These are phyloP conservation scores for Xyrichtys novacula DNA, from an alignment of 2,797 vertebrate genomes.

Conservation along the genomic window DNA sequence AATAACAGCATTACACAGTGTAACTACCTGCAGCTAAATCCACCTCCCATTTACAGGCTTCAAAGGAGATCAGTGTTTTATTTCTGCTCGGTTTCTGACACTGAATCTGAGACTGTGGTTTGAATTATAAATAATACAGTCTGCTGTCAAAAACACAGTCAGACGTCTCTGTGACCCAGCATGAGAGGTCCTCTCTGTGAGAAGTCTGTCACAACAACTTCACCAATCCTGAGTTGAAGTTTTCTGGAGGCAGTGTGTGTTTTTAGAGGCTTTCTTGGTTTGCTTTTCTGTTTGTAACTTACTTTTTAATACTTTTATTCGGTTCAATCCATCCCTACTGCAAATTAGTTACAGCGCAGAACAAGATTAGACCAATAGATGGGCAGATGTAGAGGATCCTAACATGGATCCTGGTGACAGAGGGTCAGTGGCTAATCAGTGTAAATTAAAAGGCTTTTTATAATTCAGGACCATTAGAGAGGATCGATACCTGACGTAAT, in stretches of 20 bases:
- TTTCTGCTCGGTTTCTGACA: background rate
- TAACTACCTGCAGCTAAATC: too few species aligned
- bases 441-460: constrained; percentile 69
- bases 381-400: too few species aligned
- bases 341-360: background rate
- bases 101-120: background rate
- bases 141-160: background rate
- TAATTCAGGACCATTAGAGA: constrained; percentile 48
- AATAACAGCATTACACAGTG: background rate
- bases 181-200: background rate
- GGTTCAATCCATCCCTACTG: background rate
- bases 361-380: background rate
- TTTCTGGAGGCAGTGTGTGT: too few species aligned
- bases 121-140: background rate
- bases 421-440: constrained; percentile 41
- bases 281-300: too few species aligned
- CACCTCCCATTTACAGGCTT: background rate
- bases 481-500: constrained; percentile 63
- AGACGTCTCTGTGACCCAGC: background rate
- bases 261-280: too few species aligned
- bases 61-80: background rate
- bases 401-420: background rate
- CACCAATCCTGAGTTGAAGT: too few species aligned
- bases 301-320: too few species aligned
- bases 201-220: background rate